Conservation (phyloP, 2,888 invertebrate genomes). For the Germaria angustata region DNA sequence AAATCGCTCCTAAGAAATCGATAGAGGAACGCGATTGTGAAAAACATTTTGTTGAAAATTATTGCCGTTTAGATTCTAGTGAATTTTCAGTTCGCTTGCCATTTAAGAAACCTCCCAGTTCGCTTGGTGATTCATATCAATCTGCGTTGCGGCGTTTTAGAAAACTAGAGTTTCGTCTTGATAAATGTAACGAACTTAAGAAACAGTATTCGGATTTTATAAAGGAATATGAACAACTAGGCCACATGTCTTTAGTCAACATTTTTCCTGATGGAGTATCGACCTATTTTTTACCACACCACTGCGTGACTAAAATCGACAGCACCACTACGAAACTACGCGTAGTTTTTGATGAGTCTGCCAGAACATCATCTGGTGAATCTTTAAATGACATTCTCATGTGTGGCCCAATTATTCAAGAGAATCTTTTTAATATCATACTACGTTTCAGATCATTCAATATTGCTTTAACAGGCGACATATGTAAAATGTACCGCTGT, state of each 20-base stretch:
- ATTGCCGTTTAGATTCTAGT: not conserved
- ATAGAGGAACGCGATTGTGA: not conserved
- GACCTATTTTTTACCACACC: constrained; percentile 44
- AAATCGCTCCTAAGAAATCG: not conserved
- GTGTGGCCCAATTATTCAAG: not conserved
- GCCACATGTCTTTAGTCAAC: constrained; percentile 33
- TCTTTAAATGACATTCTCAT: constrained; percentile 27
- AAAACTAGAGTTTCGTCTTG: constrained; percentile 46
- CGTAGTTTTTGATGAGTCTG: constrained; percentile 38
- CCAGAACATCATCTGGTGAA: constrained; percentile 9
- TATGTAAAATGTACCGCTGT: constrained; percentile 66
- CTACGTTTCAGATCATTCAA: constrained; percentile 49
- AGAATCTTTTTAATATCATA: constrained; percentile 32
- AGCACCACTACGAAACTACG: constrained; percentile 41
- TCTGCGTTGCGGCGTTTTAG: constrained; percentile 15
- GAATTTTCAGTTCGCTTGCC: not conserved
- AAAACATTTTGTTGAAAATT: not conserved
- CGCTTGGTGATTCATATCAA: constrained; percentile 29
- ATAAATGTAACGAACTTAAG: constrained; percentile 28
- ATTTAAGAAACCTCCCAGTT: not conserved
- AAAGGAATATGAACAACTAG: constrained; percentile 13
- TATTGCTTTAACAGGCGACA: constrained; percentile 56
- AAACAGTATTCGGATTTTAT: constrained; percentile 33
- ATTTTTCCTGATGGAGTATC: not conserved
- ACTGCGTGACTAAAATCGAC: constrained; percentile 27